Evolutionary conservation across 2,113 vertebrate species (phyloP).

Genomic region (Egretta garzetta): DNA sequence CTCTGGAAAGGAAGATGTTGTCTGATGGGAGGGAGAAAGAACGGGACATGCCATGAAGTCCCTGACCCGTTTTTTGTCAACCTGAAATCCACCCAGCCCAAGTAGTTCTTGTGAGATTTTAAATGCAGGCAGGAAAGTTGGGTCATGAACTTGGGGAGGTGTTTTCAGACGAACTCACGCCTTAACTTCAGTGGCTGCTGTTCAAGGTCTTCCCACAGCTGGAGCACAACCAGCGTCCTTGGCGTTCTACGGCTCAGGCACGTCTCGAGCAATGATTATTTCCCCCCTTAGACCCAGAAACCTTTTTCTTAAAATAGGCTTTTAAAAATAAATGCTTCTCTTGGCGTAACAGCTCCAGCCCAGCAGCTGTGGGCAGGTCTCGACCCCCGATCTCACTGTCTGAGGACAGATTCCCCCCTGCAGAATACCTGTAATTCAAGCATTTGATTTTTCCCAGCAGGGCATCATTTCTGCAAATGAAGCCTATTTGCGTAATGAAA

Average conservation of each 20-base stretch:
- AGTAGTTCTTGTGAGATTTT: background rate
- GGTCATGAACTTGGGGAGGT: background rate
- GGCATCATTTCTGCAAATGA: constrained; percentile 45
- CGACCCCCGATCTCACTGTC: background rate
- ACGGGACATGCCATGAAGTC: background rate
- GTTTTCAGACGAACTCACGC: background rate
- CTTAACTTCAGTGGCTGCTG: background rate
- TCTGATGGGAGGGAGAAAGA: background rate
- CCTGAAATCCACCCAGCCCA: background rate
- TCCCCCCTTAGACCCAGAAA: background rate
- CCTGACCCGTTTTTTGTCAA: background rate
- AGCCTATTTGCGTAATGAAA: constrained; percentile 54
- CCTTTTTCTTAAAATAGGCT: background rate
- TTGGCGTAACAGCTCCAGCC: background rate
- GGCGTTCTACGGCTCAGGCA: background rate
- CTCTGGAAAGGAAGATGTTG: background rate
- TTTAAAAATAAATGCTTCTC: constrained; percentile 28
- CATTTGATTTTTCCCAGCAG: constrained; percentile 49
- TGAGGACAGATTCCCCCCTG: background rate
- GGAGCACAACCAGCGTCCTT: background rate
- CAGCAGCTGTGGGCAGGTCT: background rate
- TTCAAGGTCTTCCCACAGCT: background rate
- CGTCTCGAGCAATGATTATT: background rate
- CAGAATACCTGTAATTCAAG: constrained; percentile 46
- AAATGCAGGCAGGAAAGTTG: background rate